A percentile compares a stretch with the other conserved stretches of the same genome.
Evolutionary conservation across 23 tunicate species (phyloP).

Genomic region (Trididemnum miniatum): DNA sequence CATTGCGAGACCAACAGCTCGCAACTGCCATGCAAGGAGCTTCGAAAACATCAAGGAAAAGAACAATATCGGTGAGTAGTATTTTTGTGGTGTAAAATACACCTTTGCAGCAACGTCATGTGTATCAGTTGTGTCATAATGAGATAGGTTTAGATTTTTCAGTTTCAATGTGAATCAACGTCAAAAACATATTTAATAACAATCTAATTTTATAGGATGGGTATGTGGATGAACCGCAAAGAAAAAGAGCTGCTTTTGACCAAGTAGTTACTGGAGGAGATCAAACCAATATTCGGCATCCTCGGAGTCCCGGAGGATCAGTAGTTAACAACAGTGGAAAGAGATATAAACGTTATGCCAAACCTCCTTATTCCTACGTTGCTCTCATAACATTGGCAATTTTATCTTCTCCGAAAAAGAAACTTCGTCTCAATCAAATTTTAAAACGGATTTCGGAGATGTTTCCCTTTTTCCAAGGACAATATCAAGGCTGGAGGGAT

Average conservation of each 20-base stretch:
- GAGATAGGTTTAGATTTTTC: neutral
- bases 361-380: constrained; percentile 97
- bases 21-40: constrained; percentile 16
- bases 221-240: neutral
- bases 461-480: constrained; percentile 96
- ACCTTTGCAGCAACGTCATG: no score
- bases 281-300: neutral
- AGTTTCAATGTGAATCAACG: neutral
- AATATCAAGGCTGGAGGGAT: constrained; percentile 98
- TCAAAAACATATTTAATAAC: neutral
- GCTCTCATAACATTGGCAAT: constrained; percentile 90
- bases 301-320: neutral
- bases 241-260: neutral
- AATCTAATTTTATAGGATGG: constrained; percentile 4
- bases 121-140: no score
- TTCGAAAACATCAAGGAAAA: constrained; percentile 35
- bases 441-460: constrained; percentile 88
- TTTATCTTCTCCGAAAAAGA: constrained; percentile 86
- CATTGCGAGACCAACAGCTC: constrained; percentile 49
- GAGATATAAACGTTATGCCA: constrained; percentile 88
- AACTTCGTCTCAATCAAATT: constrained; percentile 80
- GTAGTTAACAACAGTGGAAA: constrained; percentile 41
- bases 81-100: no score
- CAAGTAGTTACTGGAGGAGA: neutral
- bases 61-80: constrained; percentile 57